Evolutionary conservation across 2,797 vertebrate genomes (phyloP).

Genomic region (Lophotriccus pileatus): DNA sequence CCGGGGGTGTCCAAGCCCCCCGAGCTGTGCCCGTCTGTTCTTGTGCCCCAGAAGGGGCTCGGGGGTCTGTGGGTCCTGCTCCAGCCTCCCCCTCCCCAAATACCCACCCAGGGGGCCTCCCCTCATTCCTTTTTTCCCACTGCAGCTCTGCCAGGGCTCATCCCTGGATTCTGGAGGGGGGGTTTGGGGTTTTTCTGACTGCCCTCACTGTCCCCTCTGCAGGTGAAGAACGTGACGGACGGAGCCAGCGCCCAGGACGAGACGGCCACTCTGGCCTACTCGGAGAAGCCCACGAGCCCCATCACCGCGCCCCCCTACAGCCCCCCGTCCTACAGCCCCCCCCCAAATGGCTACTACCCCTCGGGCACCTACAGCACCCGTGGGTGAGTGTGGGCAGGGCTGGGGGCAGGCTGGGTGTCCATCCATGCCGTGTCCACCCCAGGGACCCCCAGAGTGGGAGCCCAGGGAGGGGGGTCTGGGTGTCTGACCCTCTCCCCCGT

Average conservation of each 20-base stretch:
- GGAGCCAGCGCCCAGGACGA: constrained; percentile 73
- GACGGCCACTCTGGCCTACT: constrained; percentile 76
- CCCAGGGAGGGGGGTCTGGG: no score
- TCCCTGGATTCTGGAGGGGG: not conserved
- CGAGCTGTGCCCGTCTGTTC: rapidly evolving
- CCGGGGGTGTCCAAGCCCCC: not conserved
- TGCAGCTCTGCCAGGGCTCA: not conserved
- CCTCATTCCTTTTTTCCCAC: not conserved
- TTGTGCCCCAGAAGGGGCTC: rapidly evolving
- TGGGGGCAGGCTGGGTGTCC: not conserved
- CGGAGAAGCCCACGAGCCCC: constrained; percentile 75
- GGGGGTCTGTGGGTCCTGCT: not conserved
- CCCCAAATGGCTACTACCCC: constrained; percentile 27
- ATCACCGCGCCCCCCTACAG: constrained; percentile 58
- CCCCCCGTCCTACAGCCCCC: constrained; percentile 51
- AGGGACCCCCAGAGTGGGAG: no score
- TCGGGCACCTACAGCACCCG: constrained; percentile 24
- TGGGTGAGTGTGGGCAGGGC: not conserved
- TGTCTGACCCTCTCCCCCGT: no score
- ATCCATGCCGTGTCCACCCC: no score
- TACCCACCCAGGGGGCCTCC: rapidly evolving
- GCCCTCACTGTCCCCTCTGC: not conserved
- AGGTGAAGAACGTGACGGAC: constrained; percentile 88
- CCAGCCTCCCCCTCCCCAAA: not conserved
- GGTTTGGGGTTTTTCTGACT: not conserved